A percentile compares a stretch with the other conserved stretches of the same genome.
These are phyloP conservation scores for Apodemia mormo DNA, from an alignment of 2,888 invertebrate species.

Conservation along the genomic window DNA sequence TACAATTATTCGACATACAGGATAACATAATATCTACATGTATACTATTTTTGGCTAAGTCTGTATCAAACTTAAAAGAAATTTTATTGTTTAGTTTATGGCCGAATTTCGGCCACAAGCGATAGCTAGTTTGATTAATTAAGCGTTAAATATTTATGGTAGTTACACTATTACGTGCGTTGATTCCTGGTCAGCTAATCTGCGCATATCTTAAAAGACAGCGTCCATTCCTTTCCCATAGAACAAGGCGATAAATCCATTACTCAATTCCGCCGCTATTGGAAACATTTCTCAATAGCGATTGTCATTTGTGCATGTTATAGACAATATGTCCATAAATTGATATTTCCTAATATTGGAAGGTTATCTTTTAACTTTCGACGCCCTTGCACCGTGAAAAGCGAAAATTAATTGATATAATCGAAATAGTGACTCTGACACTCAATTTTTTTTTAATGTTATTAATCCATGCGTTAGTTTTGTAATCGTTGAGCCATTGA, in stretches of 20 bases:
- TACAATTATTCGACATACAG: too few species aligned
- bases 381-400: constrained; percentile 29
- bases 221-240: constrained; percentile 25
- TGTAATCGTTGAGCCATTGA: background rate
- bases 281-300: constrained; percentile 7
- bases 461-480: background rate
- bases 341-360: constrained; percentile 20
- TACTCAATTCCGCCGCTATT: background rate
- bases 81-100: too few species aligned
- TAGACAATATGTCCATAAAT: constrained; percentile 8
- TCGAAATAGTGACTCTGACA: constrained; percentile 2
- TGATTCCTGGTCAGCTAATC: background rate
- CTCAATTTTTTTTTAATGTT: background rate
- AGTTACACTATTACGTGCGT: background rate
- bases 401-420: constrained; percentile 9
- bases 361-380: constrained; percentile 28
- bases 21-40: too few species aligned
- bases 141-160: background rate
- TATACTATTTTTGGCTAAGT: too few species aligned
- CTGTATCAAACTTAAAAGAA: too few species aligned
- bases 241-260: constrained; percentile 23
- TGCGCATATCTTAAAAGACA: background rate
- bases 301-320: constrained; percentile 10
- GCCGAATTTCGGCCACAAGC: too few species aligned
- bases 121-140: too few species aligned